phyloP scores from a whole-genome alignment of 2,888 invertebrate species.

The Anticlea derivata region DNA sequence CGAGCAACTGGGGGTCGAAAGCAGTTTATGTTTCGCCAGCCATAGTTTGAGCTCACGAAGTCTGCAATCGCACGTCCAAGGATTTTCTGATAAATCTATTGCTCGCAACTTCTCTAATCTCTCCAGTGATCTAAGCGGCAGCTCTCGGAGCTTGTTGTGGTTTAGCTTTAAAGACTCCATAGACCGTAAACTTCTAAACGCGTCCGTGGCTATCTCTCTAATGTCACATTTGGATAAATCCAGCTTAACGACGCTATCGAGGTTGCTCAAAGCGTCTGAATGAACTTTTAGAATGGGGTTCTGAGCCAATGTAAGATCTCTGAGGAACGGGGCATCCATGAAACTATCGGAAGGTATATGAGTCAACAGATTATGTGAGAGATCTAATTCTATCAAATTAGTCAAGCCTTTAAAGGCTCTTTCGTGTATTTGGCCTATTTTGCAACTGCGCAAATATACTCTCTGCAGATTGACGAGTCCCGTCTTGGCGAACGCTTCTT shows the following conservation, averaged over 20 bases:
- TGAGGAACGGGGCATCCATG: constrained; percentile 90
- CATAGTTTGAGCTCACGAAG: constrained; percentile 91
- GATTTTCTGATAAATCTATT: constrained; percentile 93
- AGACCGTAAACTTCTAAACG: constrained; percentile 89
- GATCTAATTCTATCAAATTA: constrained; percentile 94
- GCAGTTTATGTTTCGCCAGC: constrained; percentile 90
- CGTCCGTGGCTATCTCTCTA: constrained; percentile 88
- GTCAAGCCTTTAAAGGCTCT: constrained; percentile 93
- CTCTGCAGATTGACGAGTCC: constrained; percentile 94
- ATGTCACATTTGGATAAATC: constrained; percentile 93
- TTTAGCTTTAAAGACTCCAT: constrained; percentile 92
- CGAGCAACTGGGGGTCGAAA: constrained; percentile 91
- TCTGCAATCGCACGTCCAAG: constrained; percentile 95
- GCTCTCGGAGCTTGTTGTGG: constrained; percentile 90
- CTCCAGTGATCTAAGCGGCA: constrained; percentile 89
- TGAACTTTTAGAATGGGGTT: constrained; percentile 93
- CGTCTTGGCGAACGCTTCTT: constrained; percentile 91
- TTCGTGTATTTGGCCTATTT: constrained; percentile 93
- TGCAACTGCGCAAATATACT: constrained; percentile 92
- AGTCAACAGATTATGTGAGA: constrained; percentile 92
- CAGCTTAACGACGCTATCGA: constrained; percentile 91
- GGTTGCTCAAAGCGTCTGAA: constrained; percentile 88
- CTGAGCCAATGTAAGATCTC: constrained; percentile 91
- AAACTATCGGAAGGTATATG: constrained; percentile 92
- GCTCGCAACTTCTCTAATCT: constrained; percentile 89